Evolutionary conservation across 2,888 invertebrate genomes (phyloP), one percentile per base, ranked within the genome.

Genomic region (Ferdinandea cuprea): DNA sequence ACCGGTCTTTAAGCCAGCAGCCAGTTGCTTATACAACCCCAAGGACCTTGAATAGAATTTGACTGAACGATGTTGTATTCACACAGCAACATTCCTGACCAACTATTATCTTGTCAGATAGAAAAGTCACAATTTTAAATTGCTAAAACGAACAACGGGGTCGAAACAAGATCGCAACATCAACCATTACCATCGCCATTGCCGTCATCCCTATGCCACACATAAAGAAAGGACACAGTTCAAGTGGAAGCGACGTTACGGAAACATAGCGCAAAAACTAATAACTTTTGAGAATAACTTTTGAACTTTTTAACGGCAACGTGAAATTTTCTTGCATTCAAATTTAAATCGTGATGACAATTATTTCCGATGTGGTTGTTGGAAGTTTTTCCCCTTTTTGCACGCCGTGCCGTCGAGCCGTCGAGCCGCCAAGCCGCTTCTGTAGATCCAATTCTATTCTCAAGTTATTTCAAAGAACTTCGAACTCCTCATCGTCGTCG

Each of bases 301-400:
- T 81, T 81, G 77, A 81, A 81, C 77, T 77, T 81, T 81, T 81
- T 81, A 71, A 71, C 77, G 81, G 81, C 71, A 66, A 77, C 71
- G 65, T 71, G 52, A 72, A 81, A 81, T 81, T 81, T 81, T 65
- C 71, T 77, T 73, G 68, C 83, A 78, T 83, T 77, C 83, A 83
- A 83, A 83, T 78, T 83, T 83, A 83, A 83, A 59, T 73, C 83
- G 83, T 78, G 83, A 83, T 83, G 83, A 83, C 83, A 83, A 83
- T 83, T 83, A 83, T 83, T 83, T 83, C 83, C 83, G 83, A 78
- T 83, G 83, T 73, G 83, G 81, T 78, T 72, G 78, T 72, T 72
- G 66, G 61, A 72, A 78, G 54, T 72, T 81, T 77, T 77, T 50
- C 50, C 37, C 25, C 25, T 42, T 1, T 9, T 8, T 9, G 3